Evolutionary conservation across 2,888 invertebrate genomes (phyloP).

Genomic region (Doris montereyensis): DNA sequence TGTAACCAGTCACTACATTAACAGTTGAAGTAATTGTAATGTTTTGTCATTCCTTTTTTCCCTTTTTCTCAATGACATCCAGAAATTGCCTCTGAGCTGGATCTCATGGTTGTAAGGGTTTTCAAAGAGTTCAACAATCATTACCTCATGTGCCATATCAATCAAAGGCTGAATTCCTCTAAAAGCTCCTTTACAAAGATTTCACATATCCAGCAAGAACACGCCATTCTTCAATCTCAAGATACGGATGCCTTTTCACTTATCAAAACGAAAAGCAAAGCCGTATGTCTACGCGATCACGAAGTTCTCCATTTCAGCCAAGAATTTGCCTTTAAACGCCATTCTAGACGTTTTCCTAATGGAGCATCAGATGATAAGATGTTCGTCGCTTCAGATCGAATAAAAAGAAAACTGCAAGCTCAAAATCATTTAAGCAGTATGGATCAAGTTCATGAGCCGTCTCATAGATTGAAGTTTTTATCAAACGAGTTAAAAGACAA

Average conservation of each 20-base stretch:
- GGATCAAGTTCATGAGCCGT: too few species aligned
- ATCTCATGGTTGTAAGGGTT: conserved; percentile 13
- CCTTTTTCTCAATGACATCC: conserved; percentile 2
- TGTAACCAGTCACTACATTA: too few species aligned
- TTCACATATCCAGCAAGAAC: background rate
- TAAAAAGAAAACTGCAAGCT: too few species aligned
- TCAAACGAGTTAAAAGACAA: too few species aligned
- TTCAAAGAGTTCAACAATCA: conserved; percentile 42
- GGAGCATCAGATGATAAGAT: too few species aligned
- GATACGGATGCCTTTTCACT: conserved; percentile 23
- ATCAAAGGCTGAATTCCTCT: background rate
- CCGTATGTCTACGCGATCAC: conserved; percentile 49
- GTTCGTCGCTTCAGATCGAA: too few species aligned
- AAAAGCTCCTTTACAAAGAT: background rate
- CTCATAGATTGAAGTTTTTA: too few species aligned
- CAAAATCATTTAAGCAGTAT: too few species aligned
- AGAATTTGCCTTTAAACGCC: conserved; percentile 54
- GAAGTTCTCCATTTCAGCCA: conserved; percentile 59
- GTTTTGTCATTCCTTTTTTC: background rate
- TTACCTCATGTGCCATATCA: conserved; percentile 42
- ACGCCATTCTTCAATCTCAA: conserved; percentile 3
- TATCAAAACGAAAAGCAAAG: conserved; percentile 40
- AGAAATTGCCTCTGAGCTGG: conserved; percentile 24
- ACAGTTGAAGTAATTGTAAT: background rate
- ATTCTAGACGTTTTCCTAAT: conserved; percentile 9